Base-by-base conservation (phyloP, 2,113 vertebrate genomes). In the Carettochelys insculpta region DNA sequence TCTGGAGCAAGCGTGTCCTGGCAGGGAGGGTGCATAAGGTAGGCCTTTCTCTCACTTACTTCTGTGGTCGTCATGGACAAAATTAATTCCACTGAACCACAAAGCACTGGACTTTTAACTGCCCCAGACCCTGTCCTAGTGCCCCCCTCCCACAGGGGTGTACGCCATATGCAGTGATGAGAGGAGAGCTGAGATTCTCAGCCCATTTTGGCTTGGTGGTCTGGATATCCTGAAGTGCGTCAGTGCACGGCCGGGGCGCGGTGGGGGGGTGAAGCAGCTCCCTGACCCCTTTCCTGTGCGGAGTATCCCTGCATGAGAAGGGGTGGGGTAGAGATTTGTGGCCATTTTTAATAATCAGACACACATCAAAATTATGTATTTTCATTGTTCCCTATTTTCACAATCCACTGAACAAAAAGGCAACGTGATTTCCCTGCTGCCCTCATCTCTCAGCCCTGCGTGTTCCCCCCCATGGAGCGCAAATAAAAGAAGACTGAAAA, bases 401-500 rank as follows among this genome's bases (percentile, higher is more conserved):
- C 96, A 96, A 96, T 92, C 94, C 76, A 45, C 96, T 97, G 97
- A 97, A 96, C 97, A 97, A 98, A 98, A 97, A 94, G 93, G 97
- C 94, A 94, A 95, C 96, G 95, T 92, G 76, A 87, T 96, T 96
- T 95, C 96, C 94, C 92, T 43, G 91, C 94, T 95, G 87, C 92
- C 93, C 94, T 94, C 96, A 92, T 95, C 95, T 95, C 93, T 96
- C 91, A 89, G 34, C 95, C 95, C 93, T 97, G 94, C 96, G 95
- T 97, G 93, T 91, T 97, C 95, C 95, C 7, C 95, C 97, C 97
- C 90, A 93, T 90, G 93, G 97, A 96, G 97, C 97, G 97, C 96
- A 97, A 96, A 97, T 97, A 97, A 96, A 95, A 97, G 96, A 96
- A 96, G 97, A 95, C 97, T 96, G 95, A 97, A 97, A 98, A 98